Percentiles rank a stretch among this genome's conserved stretches.
These are phyloP conservation scores for Gryon sp. DNA, from an alignment of 1,140 invertebrate species.

Conservation along the genomic window DNA sequence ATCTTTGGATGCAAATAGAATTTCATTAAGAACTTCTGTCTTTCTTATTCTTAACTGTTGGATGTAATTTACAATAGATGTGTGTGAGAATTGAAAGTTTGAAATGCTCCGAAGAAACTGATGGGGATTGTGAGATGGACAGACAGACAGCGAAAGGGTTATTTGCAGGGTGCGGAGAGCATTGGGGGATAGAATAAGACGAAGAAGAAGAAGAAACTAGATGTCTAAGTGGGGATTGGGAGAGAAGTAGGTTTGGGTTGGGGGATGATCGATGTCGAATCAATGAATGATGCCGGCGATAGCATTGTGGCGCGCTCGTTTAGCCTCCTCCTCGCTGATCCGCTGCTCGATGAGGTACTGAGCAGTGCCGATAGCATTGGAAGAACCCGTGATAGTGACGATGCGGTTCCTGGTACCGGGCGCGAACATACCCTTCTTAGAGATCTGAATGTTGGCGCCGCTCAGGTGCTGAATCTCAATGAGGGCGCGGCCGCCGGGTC, in stretches of 20 bases:
- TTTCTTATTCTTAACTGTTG: too few relatives aligned
- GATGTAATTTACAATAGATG: too few relatives aligned
- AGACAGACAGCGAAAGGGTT: neutral
- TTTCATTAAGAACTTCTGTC: too few relatives aligned
- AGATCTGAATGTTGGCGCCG: conserved; percentile 98
- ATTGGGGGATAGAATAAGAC: too few relatives aligned
- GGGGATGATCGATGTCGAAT: conserved; percentile 64
- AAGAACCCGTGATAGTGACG: conserved; percentile 95
- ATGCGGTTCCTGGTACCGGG: conserved; percentile 97
- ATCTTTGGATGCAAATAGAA: too few relatives aligned
- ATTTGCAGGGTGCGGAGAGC: too few relatives aligned
- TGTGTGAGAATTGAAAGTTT: too few relatives aligned
- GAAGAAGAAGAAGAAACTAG: neutral
- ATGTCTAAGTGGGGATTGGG: conserved; percentile 9
- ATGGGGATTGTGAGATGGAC: neutral
- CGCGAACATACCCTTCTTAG: conserved; percentile 98
- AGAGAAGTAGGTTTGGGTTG: conserved; percentile 2
- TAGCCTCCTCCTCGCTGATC: conserved; percentile 96
- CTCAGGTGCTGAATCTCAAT: conserved; percentile 98
- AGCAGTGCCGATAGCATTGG: conserved; percentile 92
- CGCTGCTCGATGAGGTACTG: conserved; percentile 97
- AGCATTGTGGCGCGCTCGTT: conserved; percentile 93
- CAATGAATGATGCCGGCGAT: conserved; percentile 86
- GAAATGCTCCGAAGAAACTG: too few relatives aligned
- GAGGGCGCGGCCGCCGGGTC: conserved; percentile 95